Base-by-base conservation (phyloP, 2,797 vertebrate species). In the Gobio occitaniae region DNA sequence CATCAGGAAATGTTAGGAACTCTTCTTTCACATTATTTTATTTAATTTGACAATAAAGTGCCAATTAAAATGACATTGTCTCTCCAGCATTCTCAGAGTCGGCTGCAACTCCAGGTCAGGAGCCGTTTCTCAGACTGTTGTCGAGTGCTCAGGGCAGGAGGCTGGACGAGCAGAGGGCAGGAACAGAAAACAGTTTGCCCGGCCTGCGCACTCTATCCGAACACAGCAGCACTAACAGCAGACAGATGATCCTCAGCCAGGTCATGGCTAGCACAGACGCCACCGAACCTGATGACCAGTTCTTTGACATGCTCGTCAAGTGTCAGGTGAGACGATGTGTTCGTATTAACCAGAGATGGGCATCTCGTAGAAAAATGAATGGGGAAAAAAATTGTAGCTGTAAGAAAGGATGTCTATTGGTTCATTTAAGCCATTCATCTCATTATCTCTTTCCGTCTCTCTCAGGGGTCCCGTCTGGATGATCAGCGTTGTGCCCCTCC, bases 401-500 rank as follows among this genome's bases (percentile, higher is more conserved):
- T 41, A 25, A 29, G 21, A 61, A 78, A 76, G 11, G 56, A 41
- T 54, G 16, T 54, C 21, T 19, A 9, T 72, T 72, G 25, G 25
- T 47, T 48, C 9, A 68, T 4, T 25, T 25, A 48, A 25, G 1
- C 13, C 16, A 69, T 52, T 41, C 2, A 0, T 44, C 25, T 79
- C 2, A 12, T 21, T 38, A 16, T 56, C 15, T 21, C 32, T 65
- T n/a, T 41, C 15, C n/a, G 12, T 66, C 38, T 74, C 29, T n/a
- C 8, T 41, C 66, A 99, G 98, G 96, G 97, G 1, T 98, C 97
- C 41, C 95, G 98, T 66, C 91, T 99, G 91, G 97, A 99, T n/a
- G 97, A 99, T 92, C 98, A 99, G 88, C 96, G 98, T 87, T 99
- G 97, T 76, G 96, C 98, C 25, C 97, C 97, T 36, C 98, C 98